A percentile compares a stretch with the other conserved stretches of the same genome.
phyloP scores from a whole-genome alignment of 2,888 invertebrate species.

The Abrostola triplasia region DNA sequence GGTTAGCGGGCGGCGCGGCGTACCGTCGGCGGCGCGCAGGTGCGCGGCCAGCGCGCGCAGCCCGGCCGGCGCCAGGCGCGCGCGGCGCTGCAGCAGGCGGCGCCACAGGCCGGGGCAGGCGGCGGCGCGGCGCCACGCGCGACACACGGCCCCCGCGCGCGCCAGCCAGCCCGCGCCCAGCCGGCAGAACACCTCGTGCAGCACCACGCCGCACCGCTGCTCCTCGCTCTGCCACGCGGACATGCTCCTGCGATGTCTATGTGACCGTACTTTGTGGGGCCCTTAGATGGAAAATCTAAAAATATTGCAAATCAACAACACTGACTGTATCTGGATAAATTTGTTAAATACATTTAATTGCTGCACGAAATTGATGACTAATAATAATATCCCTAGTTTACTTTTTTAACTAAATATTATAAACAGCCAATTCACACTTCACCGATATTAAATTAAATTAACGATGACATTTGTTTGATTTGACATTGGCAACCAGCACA shows the following conservation, averaged over 20 bases:
- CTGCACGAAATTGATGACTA: too few relatives aligned
- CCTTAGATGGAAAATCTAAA: too few relatives aligned
- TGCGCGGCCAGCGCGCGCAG: slow-evolving; percentile 14
- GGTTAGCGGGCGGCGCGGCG: slow-evolving; percentile 3
- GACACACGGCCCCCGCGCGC: slow-evolving; percentile 66
- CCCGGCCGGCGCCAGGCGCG: slow-evolving; percentile 24
- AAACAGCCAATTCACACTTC: too few relatives aligned
- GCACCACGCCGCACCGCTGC: slow-evolving; percentile 50
- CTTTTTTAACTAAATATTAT: too few relatives aligned
- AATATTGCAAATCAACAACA: too few relatives aligned
- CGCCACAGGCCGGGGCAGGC: slow-evolving; percentile 69
- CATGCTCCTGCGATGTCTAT: slow-evolving; percentile 6
- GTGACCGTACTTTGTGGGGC: too few relatives aligned
- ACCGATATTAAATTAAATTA: too few relatives aligned
- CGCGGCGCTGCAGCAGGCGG: slow-evolving; percentile 55
- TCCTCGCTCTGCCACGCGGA: slow-evolving; percentile 48
- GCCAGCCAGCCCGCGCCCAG: slow-evolving; percentile 62
- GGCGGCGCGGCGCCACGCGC: slow-evolving; percentile 72
- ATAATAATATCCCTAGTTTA: too few relatives aligned
- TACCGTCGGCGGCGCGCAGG: slow-evolving; percentile 9
- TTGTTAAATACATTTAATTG: too few relatives aligned
- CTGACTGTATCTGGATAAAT: too few relatives aligned
- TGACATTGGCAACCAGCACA: too few relatives aligned
- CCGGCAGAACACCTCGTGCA: slow-evolving; percentile 63
- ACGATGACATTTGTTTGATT: too few relatives aligned